Evolutionary conservation across 2,888 invertebrate genomes (phyloP), one percentile per base, ranked within the genome.

Genomic region (Dinocampus coccinellae): DNA sequence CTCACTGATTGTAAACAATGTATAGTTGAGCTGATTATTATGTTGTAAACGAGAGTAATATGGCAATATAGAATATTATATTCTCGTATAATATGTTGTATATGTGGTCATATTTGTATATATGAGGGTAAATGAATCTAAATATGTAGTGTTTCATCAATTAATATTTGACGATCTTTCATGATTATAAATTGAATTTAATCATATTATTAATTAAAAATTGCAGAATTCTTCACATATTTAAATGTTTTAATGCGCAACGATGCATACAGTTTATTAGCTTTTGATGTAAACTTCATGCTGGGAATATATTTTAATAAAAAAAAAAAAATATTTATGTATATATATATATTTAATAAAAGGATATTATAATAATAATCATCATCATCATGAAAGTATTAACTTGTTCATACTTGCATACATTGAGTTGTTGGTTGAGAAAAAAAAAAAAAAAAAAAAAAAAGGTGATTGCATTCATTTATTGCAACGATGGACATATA

Each of bases 1-100:
- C 57, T 57, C 29, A 29, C 13, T 26, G 61, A 62, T 74, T 74
- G 73, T 73, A 75, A 75, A 75, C 69, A 73, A 73, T 73, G 72
- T 69, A 47, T 16, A 39, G 39, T 39, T 16, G 16, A 47, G 47
- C 16, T 16, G 16, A 47, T 47, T 47, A 47, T 47, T 47, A n/a
- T 47, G 1, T 47, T 47, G 47, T 47, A 16, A 47, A 47, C 16
- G 20, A 16, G 16, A 47, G 20, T 47, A 47, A 47, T 16, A 47
- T 47, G 9, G 4, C 16, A 2, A 47, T 47, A 16, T 16, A 4
- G 16, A 16, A 16, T 47, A 20, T 16, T 47, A 16, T 47, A 47
- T 16, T 47, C 6, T 47, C 1, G 16, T 47, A 6, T 16, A 47
- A 16, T n/a, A n/a, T 16, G 3, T 16, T n/a, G 13, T 47, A n/a